These are phyloP conservation scores for Pterobdella sp. DNA, from an alignment of 2,888 invertebrate species.

Conservation along the genomic window DNA sequence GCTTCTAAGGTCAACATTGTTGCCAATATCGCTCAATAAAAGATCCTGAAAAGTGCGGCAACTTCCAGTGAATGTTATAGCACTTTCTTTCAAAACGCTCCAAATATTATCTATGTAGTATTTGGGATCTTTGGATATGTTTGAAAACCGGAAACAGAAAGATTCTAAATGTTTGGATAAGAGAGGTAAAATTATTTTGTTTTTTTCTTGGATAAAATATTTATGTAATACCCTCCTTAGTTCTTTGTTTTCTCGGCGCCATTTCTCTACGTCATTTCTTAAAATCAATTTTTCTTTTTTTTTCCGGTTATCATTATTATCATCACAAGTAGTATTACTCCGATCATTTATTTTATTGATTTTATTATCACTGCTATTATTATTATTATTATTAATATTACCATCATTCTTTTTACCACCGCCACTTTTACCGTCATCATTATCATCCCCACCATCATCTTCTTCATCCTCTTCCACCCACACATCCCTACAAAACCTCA, in stretches of 20 bases:
- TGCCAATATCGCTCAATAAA: not conserved
- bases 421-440: not conserved
- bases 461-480: not conserved
- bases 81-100: not conserved
- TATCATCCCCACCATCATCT: not conserved
- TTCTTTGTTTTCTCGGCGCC: not conserved
- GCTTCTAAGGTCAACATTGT: not conserved
- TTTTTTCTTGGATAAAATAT: too few species aligned
- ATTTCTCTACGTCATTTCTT: not conserved
- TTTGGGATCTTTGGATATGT: not conserved
- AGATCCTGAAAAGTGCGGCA: constrained; percentile 1
- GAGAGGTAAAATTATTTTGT: not conserved
- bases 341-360: too few species aligned
- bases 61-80: not conserved
- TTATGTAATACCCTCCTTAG: not conserved
- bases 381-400: too few species aligned
- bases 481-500: not conserved
- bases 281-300: not conserved
- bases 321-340: too few species aligned
- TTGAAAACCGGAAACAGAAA: constrained; percentile 11
- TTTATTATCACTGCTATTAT: too few species aligned
- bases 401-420: not conserved
- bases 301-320: too few species aligned
- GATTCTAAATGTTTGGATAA: not conserved
- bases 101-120: not conserved